Conservation (phyloP, 1,140 invertebrate genomes). For the Laodelphax striatellus region DNA sequence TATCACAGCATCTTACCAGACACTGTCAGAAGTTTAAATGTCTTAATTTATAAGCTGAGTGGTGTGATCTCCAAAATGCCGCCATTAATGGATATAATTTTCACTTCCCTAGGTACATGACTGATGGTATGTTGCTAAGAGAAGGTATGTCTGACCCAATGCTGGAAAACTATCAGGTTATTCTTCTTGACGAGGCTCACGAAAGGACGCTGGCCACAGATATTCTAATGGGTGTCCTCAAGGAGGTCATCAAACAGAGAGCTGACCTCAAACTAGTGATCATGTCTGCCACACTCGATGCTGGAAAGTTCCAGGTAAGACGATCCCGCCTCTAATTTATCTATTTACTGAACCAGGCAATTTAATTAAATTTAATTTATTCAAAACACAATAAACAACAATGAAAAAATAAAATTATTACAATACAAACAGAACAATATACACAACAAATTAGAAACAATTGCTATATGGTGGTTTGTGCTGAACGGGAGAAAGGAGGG, state of each 20-base stretch:
- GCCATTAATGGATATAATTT: too few relatives aligned
- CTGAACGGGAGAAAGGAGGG: too few relatives aligned
- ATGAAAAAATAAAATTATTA: too few relatives aligned
- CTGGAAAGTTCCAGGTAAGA: conserved; percentile 88
- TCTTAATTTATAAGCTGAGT: too few relatives aligned
- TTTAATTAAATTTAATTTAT: too few relatives aligned
- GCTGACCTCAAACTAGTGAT: conserved; percentile 94
- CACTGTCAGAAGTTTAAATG: too few relatives aligned
- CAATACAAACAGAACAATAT: too few relatives aligned
- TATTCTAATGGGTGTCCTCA: conserved; percentile 96
- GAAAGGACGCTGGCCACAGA: conserved; percentile 97
- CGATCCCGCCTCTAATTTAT: conserved; percentile 1
- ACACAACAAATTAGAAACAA: too few relatives aligned
- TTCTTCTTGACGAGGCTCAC: conserved; percentile 97
- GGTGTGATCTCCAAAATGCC: background rate
- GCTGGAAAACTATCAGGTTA: conserved; percentile 90
- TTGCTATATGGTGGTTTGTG: too few relatives aligned
- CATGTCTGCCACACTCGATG: conserved; percentile 99
- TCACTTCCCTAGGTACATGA: conserved; percentile 68
- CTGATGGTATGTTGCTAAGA: conserved; percentile 98
- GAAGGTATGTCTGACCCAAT: conserved; percentile 99
- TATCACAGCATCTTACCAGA: too few relatives aligned
- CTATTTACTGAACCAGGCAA: too few relatives aligned
- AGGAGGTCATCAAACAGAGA: conserved; percentile 93
- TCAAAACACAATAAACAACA: too few relatives aligned